These are phyloP conservation scores for Cynodonichthys magdalenae DNA, from an alignment of 2,797 vertebrate genomes.

Conservation along the genomic window DNA sequence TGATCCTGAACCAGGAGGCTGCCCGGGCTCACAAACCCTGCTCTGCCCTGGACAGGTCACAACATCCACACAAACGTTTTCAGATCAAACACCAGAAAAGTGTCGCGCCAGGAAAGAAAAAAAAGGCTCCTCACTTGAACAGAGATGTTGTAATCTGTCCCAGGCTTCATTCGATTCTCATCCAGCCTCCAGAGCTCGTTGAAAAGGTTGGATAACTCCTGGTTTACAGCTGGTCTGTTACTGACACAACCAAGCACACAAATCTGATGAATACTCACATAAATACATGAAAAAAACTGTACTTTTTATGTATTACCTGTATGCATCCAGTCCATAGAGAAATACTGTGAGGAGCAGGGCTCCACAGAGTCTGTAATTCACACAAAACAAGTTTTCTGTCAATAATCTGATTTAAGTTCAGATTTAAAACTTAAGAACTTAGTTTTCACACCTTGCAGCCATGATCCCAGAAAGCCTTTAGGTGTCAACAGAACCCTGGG, in stretches of 20 bases:
- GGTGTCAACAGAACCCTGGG: not conserved
- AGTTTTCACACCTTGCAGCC: slow-evolving; percentile 42
- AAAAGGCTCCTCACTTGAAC: slow-evolving; percentile 77
- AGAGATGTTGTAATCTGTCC: slow-evolving; percentile 82
- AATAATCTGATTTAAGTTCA: not conserved
- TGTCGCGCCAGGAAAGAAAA: no score
- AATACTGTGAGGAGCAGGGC: slow-evolving; percentile 57
- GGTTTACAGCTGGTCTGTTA: slow-evolving; percentile 79
- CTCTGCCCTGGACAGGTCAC: slow-evolving; percentile 76
- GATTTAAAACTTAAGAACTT: accelerated
- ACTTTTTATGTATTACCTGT: slow-evolving; percentile 53
- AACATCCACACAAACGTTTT: not conserved
- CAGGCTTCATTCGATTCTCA: slow-evolving; percentile 78
- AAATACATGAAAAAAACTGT: slow-evolving; percentile 1
- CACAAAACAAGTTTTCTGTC: not conserved
- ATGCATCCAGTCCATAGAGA: slow-evolving; percentile 53
- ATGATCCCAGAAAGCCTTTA: slow-evolving; percentile 29
- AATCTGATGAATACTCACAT: not conserved
- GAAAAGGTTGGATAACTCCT: slow-evolving; percentile 84
- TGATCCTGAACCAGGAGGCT: slow-evolving; percentile 74
- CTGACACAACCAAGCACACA: slow-evolving; percentile 3
- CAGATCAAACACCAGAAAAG: no score
- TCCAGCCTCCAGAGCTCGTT: slow-evolving; percentile 86
- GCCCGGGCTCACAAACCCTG: slow-evolving; percentile 74
- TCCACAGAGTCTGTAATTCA: slow-evolving; percentile 52